Evolutionary conservation across 1,140 invertebrate species (phyloP), one percentile per base, ranked within the genome.

Genomic region (Bombus haemorrhoidalis): DNA sequence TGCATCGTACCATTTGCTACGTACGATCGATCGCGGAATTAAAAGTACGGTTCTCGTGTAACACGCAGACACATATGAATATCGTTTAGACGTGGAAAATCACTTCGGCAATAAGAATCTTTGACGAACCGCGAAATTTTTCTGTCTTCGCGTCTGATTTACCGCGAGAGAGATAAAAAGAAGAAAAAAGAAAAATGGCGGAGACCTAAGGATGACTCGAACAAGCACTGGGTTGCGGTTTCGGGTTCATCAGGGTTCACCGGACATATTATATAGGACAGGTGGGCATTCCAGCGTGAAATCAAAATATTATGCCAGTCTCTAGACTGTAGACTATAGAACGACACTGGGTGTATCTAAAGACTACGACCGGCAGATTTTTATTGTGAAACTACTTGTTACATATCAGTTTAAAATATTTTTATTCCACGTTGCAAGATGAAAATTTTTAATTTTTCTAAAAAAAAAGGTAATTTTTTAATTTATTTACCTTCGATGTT

Each of bases 271-370:
- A 89, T 84, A 78, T 92, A 88, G 89, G 89, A 91, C 89, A 90
- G 86, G 83, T 87, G 88, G 81, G 86, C 92, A 92, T 91, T 92
- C 90, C 88, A 92, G 87, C 92, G 89, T 93, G 91, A 93, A 93
- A 93, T 93, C 91, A 93, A 93, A 94, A 93, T 93, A 93, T 93
- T 93, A 92, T 92, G 83, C 86, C 86, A 90, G 59, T 83, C 82
- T 72, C 86, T 85, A 87, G 86, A 82, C 85, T 86, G 82, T 81
- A 87, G 86, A 82, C 85, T 85, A 80, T 68, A 66, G 80, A 62
- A 77, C 72, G 82, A 86, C 86, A 82, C 78, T 83, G 77, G 80
- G 73, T 85, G 88, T 79, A 86, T 85, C 64, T 75, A 89, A 90
- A 86, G 81, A 80, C 83, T 74, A 71, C 76, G 80, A 83, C 76